Base-by-base conservation (phyloP, 2,888 invertebrate genomes). In the Drosophila rellima region DNA sequence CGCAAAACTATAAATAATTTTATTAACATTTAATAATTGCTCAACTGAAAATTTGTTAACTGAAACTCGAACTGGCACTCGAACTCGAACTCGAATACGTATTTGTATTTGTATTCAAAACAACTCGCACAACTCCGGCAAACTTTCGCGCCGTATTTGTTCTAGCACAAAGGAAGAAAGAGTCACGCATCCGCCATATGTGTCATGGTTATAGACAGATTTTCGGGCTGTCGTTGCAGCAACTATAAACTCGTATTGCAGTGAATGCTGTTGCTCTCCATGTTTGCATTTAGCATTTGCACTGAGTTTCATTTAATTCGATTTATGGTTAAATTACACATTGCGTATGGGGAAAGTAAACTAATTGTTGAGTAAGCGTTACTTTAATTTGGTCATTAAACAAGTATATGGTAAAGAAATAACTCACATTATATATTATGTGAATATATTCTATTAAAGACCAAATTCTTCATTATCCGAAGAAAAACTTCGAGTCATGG, bases 291-390 rank as follows among this genome's bases (percentile, higher is more conserved):
- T 26, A 10, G n/a, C 40, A 52, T 80, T 70, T 54, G 65, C 78
- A 78, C 50, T 73, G 50, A 68, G 63, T 45, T 83, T 75, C 84
- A 78, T 57, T 78, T 71, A 65, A 81, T 69, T 84, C 79, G 68
- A 84, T 87, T 84, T 67, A 66, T 42, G 51, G 50, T 52, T 45
- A 23, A 52, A 65, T 70, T 56, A 57, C 13, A 29, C 29, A 39
- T 15, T 52, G 26, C 17, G 13, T 0, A n/a, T 31, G 17, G 40
- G 10, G 39, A 17, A 31, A 54, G 52, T 68, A 50, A 13, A 67
- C 37, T 26, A 64, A 64, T 52, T 47, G 39, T 26, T 37, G 2
- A 35, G 18, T 26, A 47, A 15, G 57, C 29, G 57, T 47, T 37
- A 57, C 45, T 57, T 57, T 39, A 23, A 33, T 26, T 50, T 42